Conservation (phyloP, 2,113 vertebrate genomes). For the Danionella cerebrum region DNA sequence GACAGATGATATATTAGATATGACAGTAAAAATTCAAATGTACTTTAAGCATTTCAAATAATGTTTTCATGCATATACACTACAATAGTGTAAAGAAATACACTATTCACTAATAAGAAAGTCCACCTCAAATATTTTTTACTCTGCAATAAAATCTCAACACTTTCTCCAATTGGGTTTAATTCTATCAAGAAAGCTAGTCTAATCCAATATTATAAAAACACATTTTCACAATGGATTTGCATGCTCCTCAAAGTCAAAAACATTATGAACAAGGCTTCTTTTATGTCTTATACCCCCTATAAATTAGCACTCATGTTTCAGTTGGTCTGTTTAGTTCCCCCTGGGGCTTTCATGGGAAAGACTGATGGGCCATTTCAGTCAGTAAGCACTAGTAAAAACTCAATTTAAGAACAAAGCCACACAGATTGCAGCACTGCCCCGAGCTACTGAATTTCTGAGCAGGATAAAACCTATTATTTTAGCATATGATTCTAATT, state of each 20-base stretch:
- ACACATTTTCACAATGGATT: too few relatives aligned
- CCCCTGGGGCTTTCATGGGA: conserved; percentile 25
- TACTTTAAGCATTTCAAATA: too few relatives aligned
- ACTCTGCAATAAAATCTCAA: too few relatives aligned
- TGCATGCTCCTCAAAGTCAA: not conserved
- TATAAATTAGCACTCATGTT: conserved; percentile 3
- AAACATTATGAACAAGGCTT: not conserved
- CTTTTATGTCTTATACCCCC: conserved; percentile 10
- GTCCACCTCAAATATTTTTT: too few relatives aligned
- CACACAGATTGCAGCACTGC: conserved; percentile 60
- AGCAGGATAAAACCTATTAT: conserved; percentile 61
- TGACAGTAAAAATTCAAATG: too few relatives aligned
- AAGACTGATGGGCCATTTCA: conserved; percentile 32
- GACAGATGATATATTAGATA: too few relatives aligned
- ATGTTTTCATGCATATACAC: too few relatives aligned
- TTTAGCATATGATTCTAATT: conserved; percentile 68
- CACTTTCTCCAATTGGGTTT: too few relatives aligned
- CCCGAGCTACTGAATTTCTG: conserved; percentile 61
- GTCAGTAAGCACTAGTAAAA: conserved; percentile 34
- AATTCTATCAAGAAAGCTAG: too few relatives aligned
- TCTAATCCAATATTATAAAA: too few relatives aligned
- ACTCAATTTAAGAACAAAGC: conserved; percentile 30
- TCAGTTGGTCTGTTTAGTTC: conserved; percentile 19
- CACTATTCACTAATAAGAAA: too few relatives aligned
- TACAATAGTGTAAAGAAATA: too few relatives aligned